Conservation (phyloP, 2,797 vertebrate genomes). For the Eremophila alpestris region DNA sequence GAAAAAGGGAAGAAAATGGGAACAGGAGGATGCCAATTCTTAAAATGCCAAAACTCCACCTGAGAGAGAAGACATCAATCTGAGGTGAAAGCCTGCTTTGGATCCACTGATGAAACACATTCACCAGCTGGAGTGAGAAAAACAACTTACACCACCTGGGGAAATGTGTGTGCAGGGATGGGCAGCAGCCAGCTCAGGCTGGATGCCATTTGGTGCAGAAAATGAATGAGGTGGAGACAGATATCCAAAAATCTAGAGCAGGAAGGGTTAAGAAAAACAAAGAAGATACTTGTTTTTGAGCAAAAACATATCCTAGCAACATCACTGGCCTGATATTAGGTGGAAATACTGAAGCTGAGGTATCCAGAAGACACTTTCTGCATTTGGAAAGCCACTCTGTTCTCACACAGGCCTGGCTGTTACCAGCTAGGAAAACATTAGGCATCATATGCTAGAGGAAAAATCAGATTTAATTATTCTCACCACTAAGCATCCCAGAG, state of each 20-base stretch:
- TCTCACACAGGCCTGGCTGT: not conserved
- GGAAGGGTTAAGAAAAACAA: not conserved
- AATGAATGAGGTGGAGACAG: not conserved
- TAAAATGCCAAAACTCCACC: not conserved
- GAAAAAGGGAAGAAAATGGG: not conserved
- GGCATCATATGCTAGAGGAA: not conserved
- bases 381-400: not conserved
- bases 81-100: not conserved
- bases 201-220: not conserved
- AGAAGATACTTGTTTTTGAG: not conserved
- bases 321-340: not conserved
- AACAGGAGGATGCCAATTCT: not conserved
- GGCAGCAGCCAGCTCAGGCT: not conserved
- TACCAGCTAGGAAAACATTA: not conserved
- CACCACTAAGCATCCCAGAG: not conserved
- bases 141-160: not conserved
- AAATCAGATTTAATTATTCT: not conserved
- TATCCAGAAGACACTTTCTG: not conserved
- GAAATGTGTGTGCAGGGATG: not conserved
- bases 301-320: conserved; percentile 30
- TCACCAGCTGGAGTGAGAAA: not conserved
- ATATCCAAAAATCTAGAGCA: not conserved
- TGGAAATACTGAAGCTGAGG: not conserved
- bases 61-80: not conserved
- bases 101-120: not conserved